These are phyloP conservation scores for Crenichthys baileyi DNA, from an alignment of 2,797 vertebrate genomes.

Conservation along the genomic window DNA sequence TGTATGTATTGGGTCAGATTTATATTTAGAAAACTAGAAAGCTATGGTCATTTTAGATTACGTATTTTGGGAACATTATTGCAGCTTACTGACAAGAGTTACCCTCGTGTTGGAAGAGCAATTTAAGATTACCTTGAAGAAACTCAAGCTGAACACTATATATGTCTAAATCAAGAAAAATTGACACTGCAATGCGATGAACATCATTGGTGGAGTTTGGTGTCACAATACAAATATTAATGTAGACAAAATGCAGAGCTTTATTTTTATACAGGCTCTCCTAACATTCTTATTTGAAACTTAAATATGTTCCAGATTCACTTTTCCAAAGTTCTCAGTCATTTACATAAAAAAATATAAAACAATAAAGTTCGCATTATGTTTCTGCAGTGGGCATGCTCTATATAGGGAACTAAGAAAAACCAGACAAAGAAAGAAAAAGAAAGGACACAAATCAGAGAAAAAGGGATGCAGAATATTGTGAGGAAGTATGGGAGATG, in stretches of 20 bases:
- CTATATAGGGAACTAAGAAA: too few relatives aligned
- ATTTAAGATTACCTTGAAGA: background rate
- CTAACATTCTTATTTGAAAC: background rate
- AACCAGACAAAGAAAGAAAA: too few relatives aligned
- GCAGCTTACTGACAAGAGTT: background rate
- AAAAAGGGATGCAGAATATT: too few relatives aligned
- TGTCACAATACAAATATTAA: background rate
- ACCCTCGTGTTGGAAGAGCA: background rate
- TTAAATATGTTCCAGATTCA: background rate
- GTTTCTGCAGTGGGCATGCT: too few relatives aligned
- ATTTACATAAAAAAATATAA: too few relatives aligned
- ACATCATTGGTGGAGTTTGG: background rate
- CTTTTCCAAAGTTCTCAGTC: background rate
- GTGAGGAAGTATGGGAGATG: too few relatives aligned
- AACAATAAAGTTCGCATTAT: too few relatives aligned
- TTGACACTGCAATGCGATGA: background rate
- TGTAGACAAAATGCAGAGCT: background rate
- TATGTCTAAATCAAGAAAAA: background rate
- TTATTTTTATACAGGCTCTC: background rate
- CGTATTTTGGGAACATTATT: background rate
- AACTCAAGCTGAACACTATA: background rate
- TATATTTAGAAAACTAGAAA: background rate
- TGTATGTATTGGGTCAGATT: background rate
- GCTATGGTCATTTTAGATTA: background rate
- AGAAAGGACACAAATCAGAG: background rate